phyloP scores from a whole-genome alignment of 2,797 vertebrate species.

The Amazonetta brasiliensis region DNA sequence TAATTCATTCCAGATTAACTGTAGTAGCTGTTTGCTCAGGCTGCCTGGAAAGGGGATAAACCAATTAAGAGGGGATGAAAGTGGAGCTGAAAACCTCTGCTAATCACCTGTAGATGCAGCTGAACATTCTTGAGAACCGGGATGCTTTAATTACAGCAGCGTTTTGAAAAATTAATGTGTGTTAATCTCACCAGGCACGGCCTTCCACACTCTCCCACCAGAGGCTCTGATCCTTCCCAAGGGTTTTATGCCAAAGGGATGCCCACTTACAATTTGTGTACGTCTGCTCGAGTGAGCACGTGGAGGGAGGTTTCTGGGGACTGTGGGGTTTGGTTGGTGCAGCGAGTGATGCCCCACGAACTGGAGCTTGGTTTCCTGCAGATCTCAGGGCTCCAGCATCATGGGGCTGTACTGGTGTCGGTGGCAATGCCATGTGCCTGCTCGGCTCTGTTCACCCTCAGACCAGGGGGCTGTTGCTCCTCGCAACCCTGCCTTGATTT shows the following conservation, averaged over 20 bases:
- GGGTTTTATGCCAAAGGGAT: neutral
- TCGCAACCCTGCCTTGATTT: neutral
- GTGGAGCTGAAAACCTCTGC: neutral
- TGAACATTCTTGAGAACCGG: neutral
- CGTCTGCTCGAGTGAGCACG: rapidly evolving
- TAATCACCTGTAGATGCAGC: neutral
- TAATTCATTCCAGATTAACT: neutral
- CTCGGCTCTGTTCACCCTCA: neutral
- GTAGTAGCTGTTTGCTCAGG: neutral
- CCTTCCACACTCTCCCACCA: neutral
- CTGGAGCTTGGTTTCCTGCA: neutral
- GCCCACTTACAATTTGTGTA: rapidly evolving
- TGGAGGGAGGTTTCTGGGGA: neutral
- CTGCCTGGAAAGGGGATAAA: neutral
- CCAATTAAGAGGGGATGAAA: neutral
- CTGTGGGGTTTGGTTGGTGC: neutral
- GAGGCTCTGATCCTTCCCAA: neutral
- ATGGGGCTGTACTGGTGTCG: neutral
- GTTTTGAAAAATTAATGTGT: neutral
- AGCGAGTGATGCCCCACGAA: neutral
- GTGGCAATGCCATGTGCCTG: neutral
- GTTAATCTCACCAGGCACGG: neutral
- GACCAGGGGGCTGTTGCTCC: neutral
- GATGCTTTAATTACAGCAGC: neutral
- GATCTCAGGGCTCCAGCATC: no score